phyloP scores from a whole-genome alignment of 2,113 vertebrate species.

The Peromyscus maniculatus region DNA sequence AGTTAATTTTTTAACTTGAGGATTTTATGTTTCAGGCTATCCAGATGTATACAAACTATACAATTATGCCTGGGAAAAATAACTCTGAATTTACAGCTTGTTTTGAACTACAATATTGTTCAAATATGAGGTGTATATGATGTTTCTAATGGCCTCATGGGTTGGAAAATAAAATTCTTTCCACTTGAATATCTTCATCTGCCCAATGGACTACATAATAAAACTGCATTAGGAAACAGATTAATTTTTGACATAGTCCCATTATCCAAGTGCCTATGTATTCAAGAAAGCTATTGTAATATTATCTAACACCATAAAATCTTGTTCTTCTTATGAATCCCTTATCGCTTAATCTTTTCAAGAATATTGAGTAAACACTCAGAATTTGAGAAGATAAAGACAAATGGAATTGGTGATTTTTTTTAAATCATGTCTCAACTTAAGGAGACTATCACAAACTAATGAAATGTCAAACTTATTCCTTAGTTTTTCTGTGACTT shows the following conservation, averaged over 20 bases:
- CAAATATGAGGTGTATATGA: not conserved
- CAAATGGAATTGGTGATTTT: not conserved
- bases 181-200: not conserved
- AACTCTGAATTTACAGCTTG: not conserved
- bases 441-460: not conserved
- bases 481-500: not conserved
- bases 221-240: not conserved
- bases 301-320: constrained; percentile 23
- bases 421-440: not conserved
- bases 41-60: not conserved
- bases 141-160: not conserved
- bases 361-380: constrained; percentile 7
- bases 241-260: not conserved
- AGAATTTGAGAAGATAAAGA: not conserved
- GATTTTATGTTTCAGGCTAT: not conserved
- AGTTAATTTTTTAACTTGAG: not conserved
- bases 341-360: constrained; percentile 9
- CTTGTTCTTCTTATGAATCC: not conserved
- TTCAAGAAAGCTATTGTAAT: not conserved
- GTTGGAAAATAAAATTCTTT: not conserved
- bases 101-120: not conserved
- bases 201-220: not conserved
- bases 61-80: not conserved
- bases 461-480: not conserved
- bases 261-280: not conserved